Percentiles rank a stretch among this genome's conserved stretches.
Conservation (phyloP, 2,888 invertebrate genomes). For the Mesorhabditis spiculigera region DNA sequence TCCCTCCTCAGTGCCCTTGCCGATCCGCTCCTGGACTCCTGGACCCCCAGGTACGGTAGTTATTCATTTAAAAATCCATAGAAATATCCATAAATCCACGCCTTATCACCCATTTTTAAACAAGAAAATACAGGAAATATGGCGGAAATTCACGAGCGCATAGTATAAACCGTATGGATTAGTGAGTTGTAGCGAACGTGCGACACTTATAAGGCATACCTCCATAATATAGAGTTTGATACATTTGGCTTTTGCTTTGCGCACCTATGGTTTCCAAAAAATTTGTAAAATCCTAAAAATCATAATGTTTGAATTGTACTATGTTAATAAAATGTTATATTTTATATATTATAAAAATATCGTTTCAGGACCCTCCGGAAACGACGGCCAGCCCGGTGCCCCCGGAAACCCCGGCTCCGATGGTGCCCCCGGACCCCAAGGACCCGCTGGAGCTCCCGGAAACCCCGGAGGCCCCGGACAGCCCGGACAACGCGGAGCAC, state of each 20-base stretch:
- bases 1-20: conserved; percentile 56
- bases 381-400: conserved; percentile 47
- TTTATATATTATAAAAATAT: neutral
- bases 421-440: conserved; percentile 46
- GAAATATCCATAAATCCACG: conserved; percentile 15
- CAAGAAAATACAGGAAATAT: conserved; percentile 50
- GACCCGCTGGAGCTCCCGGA: conserved; percentile 49
- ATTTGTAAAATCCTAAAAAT: conserved; percentile 55
- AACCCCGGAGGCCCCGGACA: conserved; percentile 36
- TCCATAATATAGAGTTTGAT: too few relatives aligned
- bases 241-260: too few relatives aligned
- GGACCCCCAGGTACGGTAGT: conserved; percentile 64
- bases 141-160: too few relatives aligned
- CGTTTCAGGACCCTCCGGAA: conserved; percentile 39
- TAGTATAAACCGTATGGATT: too few relatives aligned
- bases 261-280: too few relatives aligned
- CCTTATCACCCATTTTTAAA: conserved; percentile 66
- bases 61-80: neutral
- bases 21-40: conserved; percentile 68
- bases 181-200: too few relatives aligned
- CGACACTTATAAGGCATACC: too few relatives aligned
- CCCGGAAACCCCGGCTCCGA: conserved; percentile 46
- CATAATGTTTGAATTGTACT: neutral
- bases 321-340: neutral
- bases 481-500: conserved; percentile 41